These are phyloP conservation scores for Zhengitettix transpicula DNA, from an alignment of 2,888 invertebrate genomes.

Conservation along the genomic window DNA sequence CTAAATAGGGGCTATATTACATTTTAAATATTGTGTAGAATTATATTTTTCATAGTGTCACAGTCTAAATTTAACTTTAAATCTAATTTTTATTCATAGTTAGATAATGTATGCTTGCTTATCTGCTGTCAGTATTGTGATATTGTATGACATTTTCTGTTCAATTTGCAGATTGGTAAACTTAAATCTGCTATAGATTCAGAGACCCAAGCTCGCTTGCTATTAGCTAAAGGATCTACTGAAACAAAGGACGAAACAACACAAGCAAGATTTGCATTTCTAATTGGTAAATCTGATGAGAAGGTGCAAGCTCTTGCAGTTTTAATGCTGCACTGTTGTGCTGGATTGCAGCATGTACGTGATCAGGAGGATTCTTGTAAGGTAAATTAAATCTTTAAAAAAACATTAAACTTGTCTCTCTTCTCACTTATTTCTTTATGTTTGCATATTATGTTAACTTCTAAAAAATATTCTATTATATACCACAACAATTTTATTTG, in stretches of 20 bases:
- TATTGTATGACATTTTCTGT: neutral
- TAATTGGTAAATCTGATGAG: slow-evolving; percentile 52
- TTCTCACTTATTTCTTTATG: no score
- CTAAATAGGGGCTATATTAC: no score
- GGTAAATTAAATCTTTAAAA: no score
- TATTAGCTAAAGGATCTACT: slow-evolving; percentile 27
- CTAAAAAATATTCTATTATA: no score
- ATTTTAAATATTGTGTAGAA: no score
- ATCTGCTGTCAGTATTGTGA: no score
- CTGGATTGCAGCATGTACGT: slow-evolving; percentile 74
- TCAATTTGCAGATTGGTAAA: slow-evolving; percentile 43
- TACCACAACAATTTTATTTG: no score
- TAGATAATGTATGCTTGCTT: no score
- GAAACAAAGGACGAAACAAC: slow-evolving; percentile 17
- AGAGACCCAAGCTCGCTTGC: slow-evolving; percentile 40
- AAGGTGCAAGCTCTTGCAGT: slow-evolving; percentile 82
- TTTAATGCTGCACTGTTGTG: slow-evolving; percentile 86
- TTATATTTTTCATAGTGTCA: neutral
- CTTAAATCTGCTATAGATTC: slow-evolving; percentile 57
- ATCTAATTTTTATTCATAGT: neutral
- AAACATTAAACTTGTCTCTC: no score
- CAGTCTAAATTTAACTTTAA: neutral
- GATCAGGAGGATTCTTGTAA: slow-evolving; percentile 25
- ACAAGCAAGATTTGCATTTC: slow-evolving; percentile 17
- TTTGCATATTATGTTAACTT: no score